Conservation (phyloP, 2,113 vertebrate species). For the Vombatus ursinus region DNA sequence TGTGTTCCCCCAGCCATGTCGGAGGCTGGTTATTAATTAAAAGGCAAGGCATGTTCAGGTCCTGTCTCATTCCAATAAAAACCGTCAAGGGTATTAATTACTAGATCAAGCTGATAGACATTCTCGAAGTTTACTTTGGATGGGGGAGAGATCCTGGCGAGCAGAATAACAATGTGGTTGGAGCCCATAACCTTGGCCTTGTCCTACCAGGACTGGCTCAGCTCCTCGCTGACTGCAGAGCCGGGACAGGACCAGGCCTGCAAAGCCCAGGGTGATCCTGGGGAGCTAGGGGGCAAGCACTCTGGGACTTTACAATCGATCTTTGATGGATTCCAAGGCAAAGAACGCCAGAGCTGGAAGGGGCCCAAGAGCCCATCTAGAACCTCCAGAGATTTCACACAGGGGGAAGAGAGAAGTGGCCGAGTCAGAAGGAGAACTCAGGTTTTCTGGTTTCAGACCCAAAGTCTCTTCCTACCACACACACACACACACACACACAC, state of each 20-base stretch:
- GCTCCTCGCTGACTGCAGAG: not conserved
- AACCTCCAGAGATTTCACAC: not conserved
- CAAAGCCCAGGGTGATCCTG: not conserved
- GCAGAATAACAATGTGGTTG: conserved; percentile 24
- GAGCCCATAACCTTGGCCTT: not conserved
- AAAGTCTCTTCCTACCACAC: not conserved
- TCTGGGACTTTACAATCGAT: not conserved
- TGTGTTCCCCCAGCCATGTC: not conserved
- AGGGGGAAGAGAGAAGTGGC: not conserved
- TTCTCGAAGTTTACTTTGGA: conserved; percentile 1
- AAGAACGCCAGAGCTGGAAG: not conserved
- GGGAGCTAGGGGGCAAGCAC: not conserved
- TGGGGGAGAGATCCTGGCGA: not conserved
- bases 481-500: no score
- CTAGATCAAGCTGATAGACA: conserved; percentile 45
- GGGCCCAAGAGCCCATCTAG: not conserved
- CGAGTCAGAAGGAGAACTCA: not conserved
- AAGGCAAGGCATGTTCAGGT: conserved; percentile 51
- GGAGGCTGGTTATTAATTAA: conserved; percentile 62
- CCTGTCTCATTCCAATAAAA: conserved; percentile 54
- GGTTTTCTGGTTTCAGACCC: not conserved
- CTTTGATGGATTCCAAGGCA: not conserved
- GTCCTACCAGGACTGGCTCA: not conserved
- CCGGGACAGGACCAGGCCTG: rapidly evolving
- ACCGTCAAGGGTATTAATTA: conserved; percentile 56